Evolutionary conservation across 2,113 vertebrate genomes (phyloP).

Genomic region (Urocitellus parryii): DNA sequence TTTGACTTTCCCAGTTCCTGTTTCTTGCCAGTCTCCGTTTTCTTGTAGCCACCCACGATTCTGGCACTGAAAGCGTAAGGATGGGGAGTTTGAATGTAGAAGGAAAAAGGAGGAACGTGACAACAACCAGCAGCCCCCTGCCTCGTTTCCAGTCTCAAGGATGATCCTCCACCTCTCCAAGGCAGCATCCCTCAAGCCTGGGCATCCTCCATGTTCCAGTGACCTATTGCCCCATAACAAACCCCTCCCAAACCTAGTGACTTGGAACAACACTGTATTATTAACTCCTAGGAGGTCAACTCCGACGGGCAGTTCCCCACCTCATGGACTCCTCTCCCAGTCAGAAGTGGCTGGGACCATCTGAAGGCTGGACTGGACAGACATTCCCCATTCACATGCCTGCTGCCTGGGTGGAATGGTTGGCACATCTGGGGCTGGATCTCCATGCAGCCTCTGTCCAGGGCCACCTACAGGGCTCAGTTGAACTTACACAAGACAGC

Average conservation of each 20-base stretch:
- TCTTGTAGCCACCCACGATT: constrained; percentile 77
- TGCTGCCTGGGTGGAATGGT: neutral
- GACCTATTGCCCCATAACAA: neutral
- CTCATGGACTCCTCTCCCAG: neutral
- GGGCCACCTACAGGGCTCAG: no score
- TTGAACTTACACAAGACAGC: neutral
- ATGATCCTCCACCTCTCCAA: neutral
- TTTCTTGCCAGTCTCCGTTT: constrained; percentile 81
- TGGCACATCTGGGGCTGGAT: neutral
- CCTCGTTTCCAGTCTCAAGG: neutral
- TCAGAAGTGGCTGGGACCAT: neutral
- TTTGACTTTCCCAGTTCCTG: constrained; percentile 81
- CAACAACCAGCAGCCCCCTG: neutral
- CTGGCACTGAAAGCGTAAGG: constrained; percentile 67
- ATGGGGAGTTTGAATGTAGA: constrained; percentile 64
- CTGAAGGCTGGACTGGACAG: neutral
- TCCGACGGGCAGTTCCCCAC: neutral
- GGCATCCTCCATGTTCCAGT: neutral
- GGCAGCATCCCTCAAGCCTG: neutral
- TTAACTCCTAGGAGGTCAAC: neutral
- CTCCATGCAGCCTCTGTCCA: neutral
- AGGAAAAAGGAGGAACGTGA: constrained; percentile 47
- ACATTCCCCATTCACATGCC: neutral
- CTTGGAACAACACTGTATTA: neutral
- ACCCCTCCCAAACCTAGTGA: neutral